Evolutionary conservation across 1,140 invertebrate species (phyloP), one percentile per base, ranked within the genome.

Genomic region (Aethina tumida): DNA sequence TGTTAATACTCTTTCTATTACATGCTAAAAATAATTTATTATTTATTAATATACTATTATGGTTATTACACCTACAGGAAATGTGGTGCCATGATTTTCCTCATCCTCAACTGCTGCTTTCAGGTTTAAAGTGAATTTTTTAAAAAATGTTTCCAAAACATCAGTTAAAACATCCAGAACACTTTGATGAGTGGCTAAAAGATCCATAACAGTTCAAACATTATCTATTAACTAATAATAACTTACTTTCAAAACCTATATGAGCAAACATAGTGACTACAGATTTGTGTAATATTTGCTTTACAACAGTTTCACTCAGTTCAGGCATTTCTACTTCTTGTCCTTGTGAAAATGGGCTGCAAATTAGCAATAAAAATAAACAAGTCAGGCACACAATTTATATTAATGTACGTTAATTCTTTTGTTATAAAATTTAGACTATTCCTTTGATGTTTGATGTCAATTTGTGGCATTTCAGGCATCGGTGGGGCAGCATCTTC

Each of bases 211-310:
- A 18, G 5, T 16, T 18, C 18, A 19, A 13, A 4, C 6, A 22
- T 6, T n/a, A 7, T 7, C 21, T 22, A 22, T n/a, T 22, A 22
- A 6, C n/a, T 13, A 7, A 29, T 17, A 4, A 38, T 8, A 26
- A 45, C 43, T 32, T 47, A 55, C 55, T 51, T 56, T 57, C 52
- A 50, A 46, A 59, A 22, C 57, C 57, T 18, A 59, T 44, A 31
- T 59, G 57, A 12, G 55, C 53, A 43, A 50, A 48, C 43, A 59
- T 42, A 18, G 48, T 48, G 10, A 47, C 46, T 14, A 56, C 37
- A 40, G 41, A 41, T 40, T 58, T 57, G 13, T 36, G 40, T 29
- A 59, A 39, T 25, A 59, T 31, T 31, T 56, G 40, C 35, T 47
- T 50, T 6, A 49, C 52, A 21, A 55, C 37, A 19, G 52, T 37